phyloP scores from a whole-genome alignment of 2,113 vertebrate genomes.

The Amazona guildingii region DNA sequence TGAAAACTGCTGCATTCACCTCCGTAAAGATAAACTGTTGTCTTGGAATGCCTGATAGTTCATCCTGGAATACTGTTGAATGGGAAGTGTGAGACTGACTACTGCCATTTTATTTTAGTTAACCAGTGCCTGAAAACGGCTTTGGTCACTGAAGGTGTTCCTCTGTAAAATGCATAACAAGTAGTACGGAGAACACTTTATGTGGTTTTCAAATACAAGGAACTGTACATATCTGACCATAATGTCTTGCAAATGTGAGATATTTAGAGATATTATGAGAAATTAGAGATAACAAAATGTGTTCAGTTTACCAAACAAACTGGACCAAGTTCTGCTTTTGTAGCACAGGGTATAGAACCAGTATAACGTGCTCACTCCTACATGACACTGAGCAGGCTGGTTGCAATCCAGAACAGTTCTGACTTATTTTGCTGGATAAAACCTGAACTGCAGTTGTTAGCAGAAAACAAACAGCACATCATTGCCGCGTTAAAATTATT shows the following conservation, averaged over 20 bases:
- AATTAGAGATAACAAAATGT: neutral
- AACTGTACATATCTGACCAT: neutral
- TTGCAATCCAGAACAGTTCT: neutral
- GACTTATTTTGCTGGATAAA: neutral
- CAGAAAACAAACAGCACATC: neutral
- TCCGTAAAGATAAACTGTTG: neutral
- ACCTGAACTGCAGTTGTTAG: neutral
- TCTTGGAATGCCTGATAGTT: neutral
- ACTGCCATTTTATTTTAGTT: neutral
- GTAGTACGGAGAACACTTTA: neutral
- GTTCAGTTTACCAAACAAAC: neutral
- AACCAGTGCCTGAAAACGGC: neutral
- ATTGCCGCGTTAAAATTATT: neutral
- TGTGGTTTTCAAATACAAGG: neutral
- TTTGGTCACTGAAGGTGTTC: neutral
- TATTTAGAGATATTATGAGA: too few species aligned
- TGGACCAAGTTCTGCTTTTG: neutral
- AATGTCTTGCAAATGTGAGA: neutral
- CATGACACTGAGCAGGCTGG: neutral
- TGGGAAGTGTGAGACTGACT: neutral
- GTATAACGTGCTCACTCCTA: neutral
- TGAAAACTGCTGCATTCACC: neutral
- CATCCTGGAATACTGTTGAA: neutral
- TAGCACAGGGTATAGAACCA: neutral
- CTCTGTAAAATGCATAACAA: neutral